Base-by-base conservation (phyloP, 2,888 invertebrate species). In the Cepaea hortensis region DNA sequence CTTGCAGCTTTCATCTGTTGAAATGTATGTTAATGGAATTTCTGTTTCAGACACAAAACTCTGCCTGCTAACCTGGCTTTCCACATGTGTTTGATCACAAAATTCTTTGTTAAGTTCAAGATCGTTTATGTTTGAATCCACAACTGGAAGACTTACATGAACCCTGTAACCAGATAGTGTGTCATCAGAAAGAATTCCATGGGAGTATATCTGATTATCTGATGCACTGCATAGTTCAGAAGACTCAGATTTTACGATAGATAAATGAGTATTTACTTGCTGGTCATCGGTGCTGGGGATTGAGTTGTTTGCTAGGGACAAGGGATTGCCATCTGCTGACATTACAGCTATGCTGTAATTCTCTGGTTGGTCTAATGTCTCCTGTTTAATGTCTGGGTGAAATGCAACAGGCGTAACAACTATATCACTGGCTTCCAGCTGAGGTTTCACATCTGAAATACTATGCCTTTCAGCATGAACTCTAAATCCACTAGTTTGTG, bases 291-390 rank as follows among this genome's bases (percentile, higher is more conserved):
- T 15, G 55, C 46, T 23, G 3, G 84, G 62, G n/a, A 18, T 62
- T 48, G 50, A 35, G 9, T 35, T 77, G 15, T 85, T n/a, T 48
- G 80, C 23, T 76, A 85, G 79, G 13, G 79, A 80, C 85, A 85
- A 80, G 15, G 80, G 72, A 72, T n/a, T 72, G 73, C 73, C 68
- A 15, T 62, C 85, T 3, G 80, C 72, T 0, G 85, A 80, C 4
- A 85, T 72, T 23, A 85, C 61, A 23, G 80, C 80, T 23, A 85
- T 85, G 72, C 73, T 85, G 23, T 80, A 85, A 65, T 85, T 73
- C 15, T 84, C 84, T 20, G 46, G 11, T 18, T 20, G 46, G 20
- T 80, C 85, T 15, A 23, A 35, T n/a, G 35, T 18, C 35, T 85
- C 85, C 55, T 85, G 23, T 61, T 85, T 85, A 13, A 85, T 77